phyloP scores from a whole-genome alignment of 2,113 vertebrate genomes.

The Tyto alba region DNA sequence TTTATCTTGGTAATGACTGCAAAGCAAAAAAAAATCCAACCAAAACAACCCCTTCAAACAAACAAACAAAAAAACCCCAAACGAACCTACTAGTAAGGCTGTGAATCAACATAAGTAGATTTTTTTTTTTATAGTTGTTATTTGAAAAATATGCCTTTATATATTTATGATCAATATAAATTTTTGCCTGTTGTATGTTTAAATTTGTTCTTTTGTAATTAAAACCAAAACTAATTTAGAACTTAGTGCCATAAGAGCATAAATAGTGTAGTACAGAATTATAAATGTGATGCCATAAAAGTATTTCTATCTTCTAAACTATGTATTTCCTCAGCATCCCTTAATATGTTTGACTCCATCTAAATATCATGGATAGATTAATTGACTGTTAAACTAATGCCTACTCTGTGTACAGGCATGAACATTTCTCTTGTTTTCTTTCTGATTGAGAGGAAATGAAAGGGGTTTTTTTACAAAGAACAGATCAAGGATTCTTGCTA shows the following conservation, averaged over 20 bases:
- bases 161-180: not conserved
- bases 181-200: not conserved
- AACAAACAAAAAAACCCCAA: not conserved
- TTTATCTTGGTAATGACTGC: conserved; percentile 28
- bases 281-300: not conserved
- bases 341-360: not conserved
- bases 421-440: not conserved
- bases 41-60: not conserved
- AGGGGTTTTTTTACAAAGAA: not conserved
- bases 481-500: not conserved
- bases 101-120: not conserved
- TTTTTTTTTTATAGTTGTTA: not conserved
- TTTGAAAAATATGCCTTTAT: not conserved
- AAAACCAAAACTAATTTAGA: not conserved
- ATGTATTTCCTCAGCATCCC: not conserved
- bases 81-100: not conserved
- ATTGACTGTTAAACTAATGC: not conserved
- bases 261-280: not conserved
- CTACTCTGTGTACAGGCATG: not conserved
- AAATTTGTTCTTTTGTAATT: not conserved
- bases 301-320: not conserved
- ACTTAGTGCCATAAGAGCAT: not conserved
- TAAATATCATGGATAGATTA: not conserved
- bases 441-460: not conserved
- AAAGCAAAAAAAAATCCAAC: not conserved